Conservation (phyloP, 2,888 invertebrate species). For the Seladonia tumulorum region DNA sequence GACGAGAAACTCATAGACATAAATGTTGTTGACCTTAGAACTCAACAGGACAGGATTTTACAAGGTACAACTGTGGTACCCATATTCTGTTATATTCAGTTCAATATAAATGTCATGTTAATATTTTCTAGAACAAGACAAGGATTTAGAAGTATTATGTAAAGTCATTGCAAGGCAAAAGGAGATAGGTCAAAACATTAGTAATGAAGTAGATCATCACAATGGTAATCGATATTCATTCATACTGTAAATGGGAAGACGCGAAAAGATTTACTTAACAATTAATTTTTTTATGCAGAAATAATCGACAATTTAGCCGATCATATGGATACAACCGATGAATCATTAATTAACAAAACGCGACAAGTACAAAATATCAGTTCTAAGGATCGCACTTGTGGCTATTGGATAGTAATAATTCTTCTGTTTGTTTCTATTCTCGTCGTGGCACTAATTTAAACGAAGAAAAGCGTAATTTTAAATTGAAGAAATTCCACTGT, state of each 20-base stretch:
- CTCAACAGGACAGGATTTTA: constrained; percentile 87
- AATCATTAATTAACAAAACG: constrained; percentile 89
- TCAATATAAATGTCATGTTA: constrained; percentile 15
- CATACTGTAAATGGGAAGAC: background rate
- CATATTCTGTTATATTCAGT: background rate
- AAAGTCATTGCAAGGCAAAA: constrained; percentile 91
- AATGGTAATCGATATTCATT: constrained; percentile 86
- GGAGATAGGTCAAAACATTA: constrained; percentile 90
- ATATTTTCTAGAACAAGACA: constrained; percentile 88
- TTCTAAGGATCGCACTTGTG: constrained; percentile 89
- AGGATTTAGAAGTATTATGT: constrained; percentile 90
- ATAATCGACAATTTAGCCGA: constrained; percentile 91
- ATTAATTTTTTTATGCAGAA: constrained; percentile 85
- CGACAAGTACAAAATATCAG: constrained; percentile 88
- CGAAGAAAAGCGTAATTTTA: background rate
- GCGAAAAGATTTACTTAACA: background rate
- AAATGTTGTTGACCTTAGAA: constrained; percentile 85
- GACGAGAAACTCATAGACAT: constrained; percentile 84
- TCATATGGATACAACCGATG: constrained; percentile 89
- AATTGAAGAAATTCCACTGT: constrained; percentile 5
- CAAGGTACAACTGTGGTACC: constrained; percentile 83
- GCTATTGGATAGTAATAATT: constrained; percentile 91
- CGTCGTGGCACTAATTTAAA: constrained; percentile 84
- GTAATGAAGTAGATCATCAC: constrained; percentile 91
- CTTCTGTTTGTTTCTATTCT: constrained; percentile 89